Percentiles rank a stretch among this genome's conserved stretches.
These are phyloP conservation scores for Tachina fera DNA, from an alignment of 2,888 invertebrate genomes.

Conservation along the genomic window DNA sequence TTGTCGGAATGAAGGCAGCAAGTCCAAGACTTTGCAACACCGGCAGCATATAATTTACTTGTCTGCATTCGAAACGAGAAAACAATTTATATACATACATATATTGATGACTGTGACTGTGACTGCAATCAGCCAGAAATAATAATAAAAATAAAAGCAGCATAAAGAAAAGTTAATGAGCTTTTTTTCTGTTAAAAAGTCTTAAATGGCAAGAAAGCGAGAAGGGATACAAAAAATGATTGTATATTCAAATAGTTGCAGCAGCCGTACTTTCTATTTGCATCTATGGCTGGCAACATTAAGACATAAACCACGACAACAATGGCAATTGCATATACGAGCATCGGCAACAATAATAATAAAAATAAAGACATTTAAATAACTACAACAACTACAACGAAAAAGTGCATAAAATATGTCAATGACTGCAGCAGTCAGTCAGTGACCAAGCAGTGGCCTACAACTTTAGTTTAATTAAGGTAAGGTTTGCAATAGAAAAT, in stretches of 20 bases:
- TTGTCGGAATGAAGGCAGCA: slow-evolving; percentile 37
- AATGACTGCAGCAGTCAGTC: slow-evolving; percentile 8
- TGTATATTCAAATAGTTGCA: slow-evolving; percentile 45
- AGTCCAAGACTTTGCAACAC: slow-evolving; percentile 32
- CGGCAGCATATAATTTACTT: slow-evolving; percentile 64
- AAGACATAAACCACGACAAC: slow-evolving; percentile 54
- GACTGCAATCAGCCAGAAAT: slow-evolving; percentile 29
- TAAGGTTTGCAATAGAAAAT: not conserved
- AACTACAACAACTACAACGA: not conserved
- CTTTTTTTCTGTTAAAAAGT: slow-evolving; percentile 47
- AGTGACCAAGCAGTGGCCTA: slow-evolving; percentile 3
- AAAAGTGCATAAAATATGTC: slow-evolving; percentile 14
- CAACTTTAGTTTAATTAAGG: not conserved
- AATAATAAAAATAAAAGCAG: slow-evolving; percentile 40
- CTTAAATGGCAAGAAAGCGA: slow-evolving; percentile 11
- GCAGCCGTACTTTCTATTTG: slow-evolving; percentile 70
- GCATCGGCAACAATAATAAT: slow-evolving; percentile 33
- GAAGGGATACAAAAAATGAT: slow-evolving; percentile 7
- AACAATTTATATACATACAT: not conserved
- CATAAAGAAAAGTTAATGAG: slow-evolving; percentile 60
- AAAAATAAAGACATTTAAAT: slow-evolving; percentile 50
- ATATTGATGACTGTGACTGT: slow-evolving; percentile 61
- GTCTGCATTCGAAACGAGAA: slow-evolving; percentile 55
- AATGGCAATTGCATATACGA: slow-evolving; percentile 25
- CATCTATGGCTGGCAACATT: slow-evolving; percentile 58